These are phyloP conservation scores for Sebastes taczanowskii DNA, from an alignment of 2,797 vertebrate species.

Conservation along the genomic window DNA sequence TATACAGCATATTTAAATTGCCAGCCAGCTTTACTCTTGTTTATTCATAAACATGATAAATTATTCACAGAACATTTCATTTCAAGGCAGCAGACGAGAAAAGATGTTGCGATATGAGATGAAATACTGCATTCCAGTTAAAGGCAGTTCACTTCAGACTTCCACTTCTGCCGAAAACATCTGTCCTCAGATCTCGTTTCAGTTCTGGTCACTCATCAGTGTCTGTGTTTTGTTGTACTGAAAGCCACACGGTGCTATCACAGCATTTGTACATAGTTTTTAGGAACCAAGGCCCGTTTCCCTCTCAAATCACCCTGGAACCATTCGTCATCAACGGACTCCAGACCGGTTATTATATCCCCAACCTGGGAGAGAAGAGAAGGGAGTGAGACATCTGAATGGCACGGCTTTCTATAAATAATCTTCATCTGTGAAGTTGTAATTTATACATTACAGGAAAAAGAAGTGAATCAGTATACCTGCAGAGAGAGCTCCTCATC, in stretches of 20 bases:
- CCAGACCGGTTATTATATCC: slow-evolving; percentile 85
- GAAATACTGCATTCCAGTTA: slow-evolving; percentile 47
- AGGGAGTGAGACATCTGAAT: not conserved
- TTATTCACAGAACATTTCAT: slow-evolving; percentile 10
- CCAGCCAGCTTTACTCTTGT: not conserved
- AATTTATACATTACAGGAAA: not conserved
- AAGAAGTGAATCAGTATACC: slow-evolving; percentile 28
- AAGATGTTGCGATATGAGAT: not conserved
- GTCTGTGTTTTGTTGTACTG: not conserved
- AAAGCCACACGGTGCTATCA: not conserved
- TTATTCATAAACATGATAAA: slow-evolving; percentile 15
- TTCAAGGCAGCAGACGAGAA: not conserved
- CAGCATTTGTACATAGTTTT: slow-evolving; percentile 87
- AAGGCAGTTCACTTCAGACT: not conserved
- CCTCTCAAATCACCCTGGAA: slow-evolving; percentile 88
- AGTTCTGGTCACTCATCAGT: not conserved
- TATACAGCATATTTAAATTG: not conserved
- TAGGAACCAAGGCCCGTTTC: slow-evolving; percentile 89
- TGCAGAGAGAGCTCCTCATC: slow-evolving; percentile 91
- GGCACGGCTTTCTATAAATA: not conserved
- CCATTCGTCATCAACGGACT: slow-evolving; percentile 90
- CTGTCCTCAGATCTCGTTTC: not conserved
- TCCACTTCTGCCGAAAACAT: not conserved
- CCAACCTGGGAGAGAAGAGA: slow-evolving; percentile 80
- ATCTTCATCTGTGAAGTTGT: not conserved